A percentile compares a stretch with the other conserved stretches of the same genome.
phyloP scores from a whole-genome alignment of 2,797 vertebrate species.

The Oreochromis mossambicus region DNA sequence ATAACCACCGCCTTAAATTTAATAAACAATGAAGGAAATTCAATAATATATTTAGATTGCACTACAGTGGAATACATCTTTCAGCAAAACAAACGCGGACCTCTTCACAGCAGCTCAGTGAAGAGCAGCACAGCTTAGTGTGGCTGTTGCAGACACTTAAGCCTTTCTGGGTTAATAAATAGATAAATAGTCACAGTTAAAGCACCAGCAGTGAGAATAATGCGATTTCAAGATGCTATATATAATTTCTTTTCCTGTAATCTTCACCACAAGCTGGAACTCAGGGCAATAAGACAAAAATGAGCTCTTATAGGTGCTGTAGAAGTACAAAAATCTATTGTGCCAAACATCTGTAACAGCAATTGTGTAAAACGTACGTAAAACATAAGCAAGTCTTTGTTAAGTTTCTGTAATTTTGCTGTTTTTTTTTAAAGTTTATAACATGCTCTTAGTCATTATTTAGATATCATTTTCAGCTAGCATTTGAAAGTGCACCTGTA shows the following conservation, averaged over 20 bases:
- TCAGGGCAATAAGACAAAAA: slow-evolving; percentile 4
- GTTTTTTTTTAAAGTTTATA: not conserved
- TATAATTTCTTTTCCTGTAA: slow-evolving; percentile 49
- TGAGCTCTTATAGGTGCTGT: not conserved
- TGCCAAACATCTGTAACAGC: not conserved
- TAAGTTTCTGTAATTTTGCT: slow-evolving; percentile 16
- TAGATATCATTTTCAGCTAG: slow-evolving; percentile 25
- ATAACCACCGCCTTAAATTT: not conserved
- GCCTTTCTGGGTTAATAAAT: slow-evolving; percentile 67
- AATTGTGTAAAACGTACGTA: rapidly evolving
- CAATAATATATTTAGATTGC: not conserved
- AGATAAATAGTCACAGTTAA: slow-evolving; percentile 57
- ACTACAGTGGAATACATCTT: not conserved
- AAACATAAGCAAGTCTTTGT: slow-evolving; percentile 10
- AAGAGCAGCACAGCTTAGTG: slow-evolving; percentile 34
- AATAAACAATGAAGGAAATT: not conserved
- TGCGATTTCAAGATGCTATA: slow-evolving; percentile 47
- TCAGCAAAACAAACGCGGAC: not conserved
- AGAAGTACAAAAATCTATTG: slow-evolving; percentile 8
- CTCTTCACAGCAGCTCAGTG: slow-evolving; percentile 12
- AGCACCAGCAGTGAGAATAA: slow-evolving; percentile 55
- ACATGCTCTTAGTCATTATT: slow-evolving; percentile 26
- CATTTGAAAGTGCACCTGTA: slow-evolving; percentile 39
- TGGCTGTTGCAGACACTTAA: slow-evolving; percentile 50
- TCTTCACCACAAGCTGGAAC: slow-evolving; percentile 33